These are phyloP conservation scores for Triplophysa rosa DNA, from an alignment of 2,113 vertebrate genomes.

Conservation along the genomic window DNA sequence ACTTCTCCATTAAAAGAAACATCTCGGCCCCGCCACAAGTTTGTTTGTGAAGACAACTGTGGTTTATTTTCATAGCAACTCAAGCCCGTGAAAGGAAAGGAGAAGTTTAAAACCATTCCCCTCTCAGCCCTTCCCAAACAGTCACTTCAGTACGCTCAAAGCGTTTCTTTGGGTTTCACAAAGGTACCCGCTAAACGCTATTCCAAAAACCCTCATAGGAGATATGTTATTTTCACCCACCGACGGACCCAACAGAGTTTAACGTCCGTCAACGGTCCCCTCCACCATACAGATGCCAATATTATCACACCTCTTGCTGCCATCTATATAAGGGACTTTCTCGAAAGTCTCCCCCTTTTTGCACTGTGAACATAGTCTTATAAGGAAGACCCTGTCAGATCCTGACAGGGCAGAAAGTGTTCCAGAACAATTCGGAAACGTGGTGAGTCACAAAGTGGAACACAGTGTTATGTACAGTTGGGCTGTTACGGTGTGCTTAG, in stretches of 20 bases:
- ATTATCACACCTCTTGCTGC: constrained; percentile 44
- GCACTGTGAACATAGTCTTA: constrained; percentile 74
- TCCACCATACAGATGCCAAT: constrained; percentile 47
- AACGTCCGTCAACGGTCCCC: constrained; percentile 35
- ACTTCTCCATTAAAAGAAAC: constrained; percentile 59
- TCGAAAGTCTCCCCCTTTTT: constrained; percentile 58
- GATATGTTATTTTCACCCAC: constrained; percentile 43
- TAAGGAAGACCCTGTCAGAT: constrained; percentile 69
- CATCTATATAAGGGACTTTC: constrained; percentile 70
- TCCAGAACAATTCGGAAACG: constrained; percentile 51
- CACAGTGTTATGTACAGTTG: constrained; percentile 57
- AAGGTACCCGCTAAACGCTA: constrained; percentile 19
- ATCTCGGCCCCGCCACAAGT: constrained; percentile 46
- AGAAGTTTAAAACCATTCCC: constrained; percentile 26
- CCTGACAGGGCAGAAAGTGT: constrained; percentile 29
- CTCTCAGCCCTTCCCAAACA: constrained; percentile 22
- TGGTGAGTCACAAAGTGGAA: constrained; percentile 60
- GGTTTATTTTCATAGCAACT: constrained; percentile 65
- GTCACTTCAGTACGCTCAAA: constrained; percentile 21
- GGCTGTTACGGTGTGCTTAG: constrained; percentile 32
- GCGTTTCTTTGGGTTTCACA: neutral
- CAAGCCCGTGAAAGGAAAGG: constrained; percentile 45
- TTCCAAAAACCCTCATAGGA: constrained; percentile 35
- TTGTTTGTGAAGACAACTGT: constrained; percentile 57
- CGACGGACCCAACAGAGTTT: constrained; percentile 43